These are phyloP conservation scores for Perognathus longimembris DNA, from an alignment of 2,113 vertebrate genomes.

Conservation along the genomic window DNA sequence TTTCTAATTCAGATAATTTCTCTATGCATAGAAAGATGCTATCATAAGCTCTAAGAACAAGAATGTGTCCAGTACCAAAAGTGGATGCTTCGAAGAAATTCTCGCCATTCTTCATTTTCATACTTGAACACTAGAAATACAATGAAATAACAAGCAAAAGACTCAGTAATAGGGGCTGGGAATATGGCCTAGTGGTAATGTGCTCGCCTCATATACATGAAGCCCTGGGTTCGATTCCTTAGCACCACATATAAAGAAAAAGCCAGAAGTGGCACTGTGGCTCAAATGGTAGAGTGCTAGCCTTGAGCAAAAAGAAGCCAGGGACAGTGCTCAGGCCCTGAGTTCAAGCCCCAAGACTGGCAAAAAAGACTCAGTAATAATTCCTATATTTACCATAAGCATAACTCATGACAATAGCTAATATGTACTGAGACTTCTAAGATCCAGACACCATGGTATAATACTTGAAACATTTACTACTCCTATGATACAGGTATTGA, in stretches of 20 bases:
- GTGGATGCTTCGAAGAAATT: neutral
- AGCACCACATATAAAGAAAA: no score
- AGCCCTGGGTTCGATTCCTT: no score
- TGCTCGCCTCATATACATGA: no score
- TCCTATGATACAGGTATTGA: neutral
- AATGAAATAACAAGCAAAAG: no score
- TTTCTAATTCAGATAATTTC: slow-evolving; percentile 71
- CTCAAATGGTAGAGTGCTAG: no score
- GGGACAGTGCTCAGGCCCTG: no score
- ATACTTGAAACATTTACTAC: neutral
- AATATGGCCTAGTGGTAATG: no score
- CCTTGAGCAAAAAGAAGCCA: no score
- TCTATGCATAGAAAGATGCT: neutral
- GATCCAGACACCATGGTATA: neutral
- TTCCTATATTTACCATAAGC: neutral
- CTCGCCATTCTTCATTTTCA: neutral
- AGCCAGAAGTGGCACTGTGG: no score
- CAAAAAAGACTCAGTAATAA: neutral
- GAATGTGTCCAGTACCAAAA: neutral
- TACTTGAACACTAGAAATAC: neutral
- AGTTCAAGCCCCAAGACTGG: no score
- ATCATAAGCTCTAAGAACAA: neutral
- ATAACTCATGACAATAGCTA: neutral
- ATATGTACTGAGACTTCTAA: neutral
- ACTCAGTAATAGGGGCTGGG: neutral